These are phyloP conservation scores for Lamprotornis superbus DNA, from an alignment of 2,113 vertebrate genomes.

Conservation along the genomic window DNA sequence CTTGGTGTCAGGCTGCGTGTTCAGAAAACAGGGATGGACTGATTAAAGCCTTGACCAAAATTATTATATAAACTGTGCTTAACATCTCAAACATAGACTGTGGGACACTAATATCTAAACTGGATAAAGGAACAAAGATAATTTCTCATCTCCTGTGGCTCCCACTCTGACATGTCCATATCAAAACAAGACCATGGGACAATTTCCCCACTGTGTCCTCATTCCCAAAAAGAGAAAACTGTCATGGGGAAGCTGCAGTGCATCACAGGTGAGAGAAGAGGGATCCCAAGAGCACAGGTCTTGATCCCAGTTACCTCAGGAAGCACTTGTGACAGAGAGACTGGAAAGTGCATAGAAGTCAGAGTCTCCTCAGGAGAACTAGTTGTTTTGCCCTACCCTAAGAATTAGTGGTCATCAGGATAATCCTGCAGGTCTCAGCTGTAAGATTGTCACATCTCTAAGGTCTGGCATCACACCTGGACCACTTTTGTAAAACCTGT, in stretches of 20 bases:
- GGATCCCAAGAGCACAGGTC: rapidly evolving
- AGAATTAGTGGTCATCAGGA: background rate
- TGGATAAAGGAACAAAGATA: background rate
- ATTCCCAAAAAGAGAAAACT: background rate
- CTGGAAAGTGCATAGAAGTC: background rate
- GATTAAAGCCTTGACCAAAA: background rate
- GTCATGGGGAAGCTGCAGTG: background rate
- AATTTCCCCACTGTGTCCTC: rapidly evolving
- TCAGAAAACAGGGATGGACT: background rate
- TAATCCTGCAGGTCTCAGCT: background rate
- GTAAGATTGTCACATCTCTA: background rate
- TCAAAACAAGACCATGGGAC: background rate
- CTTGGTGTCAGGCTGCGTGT: rapidly evolving
- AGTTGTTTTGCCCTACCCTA: background rate
- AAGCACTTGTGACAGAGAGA: background rate
- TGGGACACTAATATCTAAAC: background rate
- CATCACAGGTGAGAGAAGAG: rapidly evolving
- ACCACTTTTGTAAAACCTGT: background rate
- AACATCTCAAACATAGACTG: background rate
- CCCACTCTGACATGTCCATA: background rate
- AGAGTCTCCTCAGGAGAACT: background rate
- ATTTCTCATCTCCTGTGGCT: background rate
- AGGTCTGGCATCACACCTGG: background rate
- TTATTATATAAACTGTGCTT: background rate
- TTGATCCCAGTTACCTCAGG: background rate